Evolutionary conservation across 2,113 vertebrate species (phyloP).

Genomic region (Tragulus kanchil): DNA sequence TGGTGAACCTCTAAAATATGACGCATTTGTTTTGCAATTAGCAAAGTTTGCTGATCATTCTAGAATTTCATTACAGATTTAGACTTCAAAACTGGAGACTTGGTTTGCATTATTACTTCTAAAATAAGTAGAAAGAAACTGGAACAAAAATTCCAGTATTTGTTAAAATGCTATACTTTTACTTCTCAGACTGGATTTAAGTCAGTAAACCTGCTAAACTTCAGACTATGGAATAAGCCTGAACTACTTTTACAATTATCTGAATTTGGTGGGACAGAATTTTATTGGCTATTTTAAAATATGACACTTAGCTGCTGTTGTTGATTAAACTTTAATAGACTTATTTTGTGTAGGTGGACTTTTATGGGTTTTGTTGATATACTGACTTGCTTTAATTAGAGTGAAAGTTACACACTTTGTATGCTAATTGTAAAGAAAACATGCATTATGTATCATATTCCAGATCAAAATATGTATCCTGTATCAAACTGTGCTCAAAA

Average conservation of each 20-base stretch:
- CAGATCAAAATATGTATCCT: not conserved
- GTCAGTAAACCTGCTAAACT: not conserved
- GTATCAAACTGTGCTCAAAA: not conserved
- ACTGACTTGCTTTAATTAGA: not conserved
- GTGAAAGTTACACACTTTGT: not conserved
- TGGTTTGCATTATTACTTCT: not conserved
- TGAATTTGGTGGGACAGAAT: not conserved
- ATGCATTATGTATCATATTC: not conserved
- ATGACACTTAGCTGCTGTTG: not conserved
- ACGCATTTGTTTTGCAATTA: not conserved
- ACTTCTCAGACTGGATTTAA: too few species aligned
- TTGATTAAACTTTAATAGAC: slow-evolving; percentile 44
- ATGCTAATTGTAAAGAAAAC: not conserved
- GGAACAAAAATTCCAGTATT: not conserved
- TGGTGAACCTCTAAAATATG: not conserved
- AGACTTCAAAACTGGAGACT: not conserved
- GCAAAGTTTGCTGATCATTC: not conserved
- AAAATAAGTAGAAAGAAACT: slow-evolving; percentile 20
- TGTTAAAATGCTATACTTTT: too few species aligned
- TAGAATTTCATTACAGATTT: not conserved
- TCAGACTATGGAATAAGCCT: not conserved
- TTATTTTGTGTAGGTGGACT: not conserved
- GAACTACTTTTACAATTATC: not conserved
- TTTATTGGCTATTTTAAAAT: not conserved
- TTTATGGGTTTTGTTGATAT: not conserved